These are phyloP conservation scores for Sepioteuthis lessoniana DNA, from an alignment of 2,888 invertebrate genomes.

Conservation along the genomic window DNA sequence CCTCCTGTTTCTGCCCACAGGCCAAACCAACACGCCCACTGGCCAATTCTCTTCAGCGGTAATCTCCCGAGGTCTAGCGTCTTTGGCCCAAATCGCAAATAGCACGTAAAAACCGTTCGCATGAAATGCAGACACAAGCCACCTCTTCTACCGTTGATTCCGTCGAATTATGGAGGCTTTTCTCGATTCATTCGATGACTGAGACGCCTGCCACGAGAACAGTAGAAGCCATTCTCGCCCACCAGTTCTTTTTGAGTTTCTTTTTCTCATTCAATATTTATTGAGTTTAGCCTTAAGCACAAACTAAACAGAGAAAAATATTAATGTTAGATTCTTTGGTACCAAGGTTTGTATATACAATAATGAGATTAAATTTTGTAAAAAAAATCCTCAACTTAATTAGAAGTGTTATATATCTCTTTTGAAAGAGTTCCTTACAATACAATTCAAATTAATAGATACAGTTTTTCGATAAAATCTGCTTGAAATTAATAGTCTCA, in stretches of 20 bases:
- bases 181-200: not conserved
- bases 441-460: too few relatives aligned
- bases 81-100: not conserved
- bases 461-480: too few relatives aligned
- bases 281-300: not conserved
- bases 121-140: not conserved
- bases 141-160: not conserved
- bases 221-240: not conserved
- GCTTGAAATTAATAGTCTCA: too few relatives aligned
- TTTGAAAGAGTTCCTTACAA: too few relatives aligned
- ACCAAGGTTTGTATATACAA: too few relatives aligned
- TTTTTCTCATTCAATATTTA: not conserved
- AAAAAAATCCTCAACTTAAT: too few relatives aligned
- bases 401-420: too few relatives aligned
- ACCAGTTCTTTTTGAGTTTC: not conserved
- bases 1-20: not conserved
- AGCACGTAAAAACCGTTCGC: not conserved
- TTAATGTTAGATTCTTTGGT: too few relatives aligned
- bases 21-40: slow-evolving; percentile 1
- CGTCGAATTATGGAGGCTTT: not conserved
- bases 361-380: too few relatives aligned
- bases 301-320: too few relatives aligned
- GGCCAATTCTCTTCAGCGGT: not conserved
- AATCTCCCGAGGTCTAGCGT: not conserved
- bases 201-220: not conserved